Percentiles rank a stretch among this genome's conserved stretches.
phyloP scores from a whole-genome alignment of 2,113 vertebrate genomes.

The Pedionomus torquatus region DNA sequence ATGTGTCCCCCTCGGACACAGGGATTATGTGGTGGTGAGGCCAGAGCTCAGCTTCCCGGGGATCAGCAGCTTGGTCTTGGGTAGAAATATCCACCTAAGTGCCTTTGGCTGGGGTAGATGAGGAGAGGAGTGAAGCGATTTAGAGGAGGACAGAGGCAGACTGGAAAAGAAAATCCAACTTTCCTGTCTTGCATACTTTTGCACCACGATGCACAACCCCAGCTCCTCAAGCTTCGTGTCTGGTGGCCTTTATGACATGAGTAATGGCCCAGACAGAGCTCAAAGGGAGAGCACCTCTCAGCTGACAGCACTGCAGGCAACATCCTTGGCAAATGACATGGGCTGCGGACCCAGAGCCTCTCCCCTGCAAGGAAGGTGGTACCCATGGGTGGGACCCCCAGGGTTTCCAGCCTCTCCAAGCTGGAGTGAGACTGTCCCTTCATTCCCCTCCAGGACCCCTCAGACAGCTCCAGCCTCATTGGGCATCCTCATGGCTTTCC shows the following conservation, averaged over 20 bases:
- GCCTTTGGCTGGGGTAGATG: not conserved
- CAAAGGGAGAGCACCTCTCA: not conserved
- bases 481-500: not conserved
- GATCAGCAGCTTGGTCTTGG: not conserved
- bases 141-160: not conserved
- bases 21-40: not conserved
- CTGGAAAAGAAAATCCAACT: not conserved
- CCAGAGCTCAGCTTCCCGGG: not conserved
- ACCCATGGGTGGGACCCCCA: not conserved
- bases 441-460: not conserved
- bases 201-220: fast-evolving
- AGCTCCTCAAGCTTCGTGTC: fast-evolving
- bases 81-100: not conserved
- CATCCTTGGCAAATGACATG: not conserved
- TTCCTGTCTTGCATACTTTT: not conserved
- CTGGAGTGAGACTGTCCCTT: fast-evolving
- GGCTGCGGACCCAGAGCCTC: not conserved
- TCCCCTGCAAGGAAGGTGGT: fast-evolving
- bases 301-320: not conserved
- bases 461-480: fast-evolving
- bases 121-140: not conserved
- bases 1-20: fast-evolving
- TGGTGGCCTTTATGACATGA: fast-evolving
- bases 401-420: not conserved
- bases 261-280: fast-evolving